These are phyloP conservation scores for Capreolus pygargus DNA, from an alignment of 2,113 vertebrate species.

Conservation along the genomic window DNA sequence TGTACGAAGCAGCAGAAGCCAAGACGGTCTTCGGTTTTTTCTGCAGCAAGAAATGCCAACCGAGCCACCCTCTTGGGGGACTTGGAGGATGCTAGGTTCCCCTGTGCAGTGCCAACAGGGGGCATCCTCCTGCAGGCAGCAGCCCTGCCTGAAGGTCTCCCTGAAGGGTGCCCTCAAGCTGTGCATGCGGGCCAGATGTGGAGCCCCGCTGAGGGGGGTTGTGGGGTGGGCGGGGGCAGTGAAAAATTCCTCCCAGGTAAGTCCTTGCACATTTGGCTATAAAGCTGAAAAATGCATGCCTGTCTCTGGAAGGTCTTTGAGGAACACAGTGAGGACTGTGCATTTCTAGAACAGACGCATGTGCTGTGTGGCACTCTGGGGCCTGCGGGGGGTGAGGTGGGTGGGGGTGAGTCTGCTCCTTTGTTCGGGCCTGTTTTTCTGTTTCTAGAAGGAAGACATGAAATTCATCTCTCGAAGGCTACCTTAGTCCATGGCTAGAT, in stretches of 20 bases:
- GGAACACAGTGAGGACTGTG: background rate
- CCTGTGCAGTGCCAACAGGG: accelerated
- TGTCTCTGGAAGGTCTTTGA: accelerated
- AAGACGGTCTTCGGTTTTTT: accelerated
- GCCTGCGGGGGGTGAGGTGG: background rate
- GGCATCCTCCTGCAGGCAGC: accelerated
- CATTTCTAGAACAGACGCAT: accelerated
- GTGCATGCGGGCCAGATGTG: accelerated
- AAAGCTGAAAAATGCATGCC: accelerated
- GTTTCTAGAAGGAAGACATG: background rate
- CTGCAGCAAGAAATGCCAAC: background rate
- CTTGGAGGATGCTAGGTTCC: background rate
- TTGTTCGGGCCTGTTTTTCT: background rate
- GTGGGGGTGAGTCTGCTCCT: no score
- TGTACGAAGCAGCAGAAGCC: background rate
- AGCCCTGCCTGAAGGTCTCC: background rate
- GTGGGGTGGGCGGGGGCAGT: accelerated
- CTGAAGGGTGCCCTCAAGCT: accelerated
- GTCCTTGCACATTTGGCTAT: accelerated
- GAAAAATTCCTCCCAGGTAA: accelerated
- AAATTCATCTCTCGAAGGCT: accelerated
- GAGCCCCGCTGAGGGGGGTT: accelerated
- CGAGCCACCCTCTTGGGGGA: accelerated
- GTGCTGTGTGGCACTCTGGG: accelerated
- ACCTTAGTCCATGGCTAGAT: accelerated